phyloP scores from a whole-genome alignment of 2,888 invertebrate genomes.

The Andrena flavipes region DNA sequence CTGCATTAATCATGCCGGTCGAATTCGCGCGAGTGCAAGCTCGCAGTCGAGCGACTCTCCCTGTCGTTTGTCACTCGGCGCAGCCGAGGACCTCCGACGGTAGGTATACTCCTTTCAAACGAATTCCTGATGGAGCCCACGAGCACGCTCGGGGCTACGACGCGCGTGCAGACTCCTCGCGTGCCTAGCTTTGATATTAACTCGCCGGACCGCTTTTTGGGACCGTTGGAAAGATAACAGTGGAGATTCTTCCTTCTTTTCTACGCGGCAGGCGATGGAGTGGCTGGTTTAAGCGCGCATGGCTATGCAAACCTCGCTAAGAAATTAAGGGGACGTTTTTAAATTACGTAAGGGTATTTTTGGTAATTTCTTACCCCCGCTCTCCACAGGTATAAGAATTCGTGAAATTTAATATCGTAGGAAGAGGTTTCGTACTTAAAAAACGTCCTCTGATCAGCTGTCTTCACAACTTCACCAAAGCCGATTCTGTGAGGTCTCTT shows the following conservation, averaged over 20 bases:
- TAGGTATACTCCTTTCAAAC: slow-evolving; percentile 51
- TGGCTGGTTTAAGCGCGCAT: too few species aligned
- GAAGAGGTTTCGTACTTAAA: too few species aligned
- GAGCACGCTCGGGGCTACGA: slow-evolving; percentile 8
- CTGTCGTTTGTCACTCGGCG: slow-evolving; percentile 74
- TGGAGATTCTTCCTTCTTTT: slow-evolving; percentile 7
- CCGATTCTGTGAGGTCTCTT: too few species aligned
- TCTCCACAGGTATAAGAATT: too few species aligned
- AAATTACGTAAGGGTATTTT: too few species aligned
- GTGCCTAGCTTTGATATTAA: not conserved
- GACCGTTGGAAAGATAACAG: slow-evolving; percentile 7
- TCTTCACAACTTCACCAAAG: too few species aligned
- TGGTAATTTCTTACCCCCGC: too few species aligned
- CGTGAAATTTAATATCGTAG: too few species aligned
- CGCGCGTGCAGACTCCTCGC: slow-evolving; percentile 5
- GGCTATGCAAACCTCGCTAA: too few species aligned
- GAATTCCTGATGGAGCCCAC: slow-evolving; percentile 49
- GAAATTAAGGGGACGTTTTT: too few species aligned
- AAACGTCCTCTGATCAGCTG: too few species aligned
- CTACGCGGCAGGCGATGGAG: too few species aligned
- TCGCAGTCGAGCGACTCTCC: slow-evolving; percentile 60
- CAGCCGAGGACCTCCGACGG: slow-evolving; percentile 50
- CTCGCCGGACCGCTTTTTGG: not conserved
- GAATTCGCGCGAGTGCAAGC: slow-evolving; percentile 61
- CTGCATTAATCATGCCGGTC: slow-evolving; percentile 71